Evolutionary conservation across 2,797 vertebrate genomes (phyloP).

Genomic region (Danio jaintianensis): DNA sequence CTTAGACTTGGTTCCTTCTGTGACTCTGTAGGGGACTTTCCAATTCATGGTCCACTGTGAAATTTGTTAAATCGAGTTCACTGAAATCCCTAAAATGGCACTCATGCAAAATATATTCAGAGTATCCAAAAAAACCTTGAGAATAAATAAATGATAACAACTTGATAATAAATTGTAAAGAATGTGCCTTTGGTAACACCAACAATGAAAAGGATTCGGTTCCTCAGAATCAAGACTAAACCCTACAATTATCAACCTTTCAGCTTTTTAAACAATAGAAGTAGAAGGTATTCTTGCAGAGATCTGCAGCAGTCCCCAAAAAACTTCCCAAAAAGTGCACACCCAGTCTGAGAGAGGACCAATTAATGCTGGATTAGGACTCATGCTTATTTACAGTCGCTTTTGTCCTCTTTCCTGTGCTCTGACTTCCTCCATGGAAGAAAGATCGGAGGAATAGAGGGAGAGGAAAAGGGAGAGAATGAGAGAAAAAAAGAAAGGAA

Average conservation of each 20-base stretch:
- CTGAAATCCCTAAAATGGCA: background rate
- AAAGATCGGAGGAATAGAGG: conserved; percentile 50
- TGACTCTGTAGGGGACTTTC: background rate
- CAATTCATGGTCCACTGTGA: background rate
- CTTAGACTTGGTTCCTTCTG: background rate
- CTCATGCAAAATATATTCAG: too few relatives aligned
- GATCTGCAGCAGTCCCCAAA: conserved; percentile 67
- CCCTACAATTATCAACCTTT: conserved; percentile 55
- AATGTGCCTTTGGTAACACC: background rate
- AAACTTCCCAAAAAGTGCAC: conserved; percentile 82
- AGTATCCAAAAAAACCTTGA: too few relatives aligned
- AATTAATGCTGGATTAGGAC: conserved; percentile 99
- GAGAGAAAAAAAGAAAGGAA: conserved; percentile 53
- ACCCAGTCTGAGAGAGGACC: conserved; percentile 93
- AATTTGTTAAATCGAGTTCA: background rate
- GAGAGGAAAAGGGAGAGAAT: conserved; percentile 47
- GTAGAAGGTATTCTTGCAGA: conserved; percentile 71
- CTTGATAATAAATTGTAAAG: background rate
- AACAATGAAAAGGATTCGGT: background rate
- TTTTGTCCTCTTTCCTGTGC: conserved; percentile 98
- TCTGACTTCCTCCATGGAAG: conserved; percentile 87
- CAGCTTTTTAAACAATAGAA: conserved; percentile 74
- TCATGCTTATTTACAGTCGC: conserved; percentile 99
- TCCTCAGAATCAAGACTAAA: conserved; percentile 21
- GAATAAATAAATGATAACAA: too few relatives aligned